Conservation (phyloP, 2,113 vertebrate genomes). For the Melanerpes aurifrons region DNA sequence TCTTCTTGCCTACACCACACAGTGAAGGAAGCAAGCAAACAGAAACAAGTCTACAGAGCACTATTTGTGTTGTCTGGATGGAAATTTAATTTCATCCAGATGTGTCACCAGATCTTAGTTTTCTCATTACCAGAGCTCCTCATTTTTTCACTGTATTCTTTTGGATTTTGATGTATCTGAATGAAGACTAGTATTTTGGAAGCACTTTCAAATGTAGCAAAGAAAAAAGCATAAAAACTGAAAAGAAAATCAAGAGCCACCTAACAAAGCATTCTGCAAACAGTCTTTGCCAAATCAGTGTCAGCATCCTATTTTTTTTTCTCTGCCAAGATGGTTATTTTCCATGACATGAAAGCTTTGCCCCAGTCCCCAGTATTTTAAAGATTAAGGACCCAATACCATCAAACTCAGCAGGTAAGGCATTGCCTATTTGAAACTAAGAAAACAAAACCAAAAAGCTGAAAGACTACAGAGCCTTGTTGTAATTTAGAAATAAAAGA, state of each 20-base stretch:
- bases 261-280: not conserved
- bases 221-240: not conserved
- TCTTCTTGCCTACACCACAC: not conserved
- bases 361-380: not conserved
- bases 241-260: not conserved
- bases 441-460: not conserved
- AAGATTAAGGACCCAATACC: not conserved
- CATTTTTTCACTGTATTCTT: not conserved
- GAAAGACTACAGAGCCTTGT: not conserved
- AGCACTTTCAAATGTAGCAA: not conserved
- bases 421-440: not conserved
- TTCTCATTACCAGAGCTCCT: not conserved
- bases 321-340: not conserved
- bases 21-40: not conserved
- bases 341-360: not conserved
- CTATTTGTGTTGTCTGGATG: not conserved
- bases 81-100: not conserved
- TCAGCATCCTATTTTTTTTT: not conserved
- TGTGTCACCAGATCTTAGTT: not conserved
- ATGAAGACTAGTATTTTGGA: not conserved
- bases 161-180: not conserved
- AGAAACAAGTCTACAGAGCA: not conserved
- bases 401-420: not conserved
- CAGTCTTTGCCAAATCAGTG: not conserved
- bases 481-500: constrained; percentile 30